These are phyloP conservation scores for Acromyrmex charruanus DNA, from an alignment of 1,140 invertebrate genomes.

Conservation along the genomic window DNA sequence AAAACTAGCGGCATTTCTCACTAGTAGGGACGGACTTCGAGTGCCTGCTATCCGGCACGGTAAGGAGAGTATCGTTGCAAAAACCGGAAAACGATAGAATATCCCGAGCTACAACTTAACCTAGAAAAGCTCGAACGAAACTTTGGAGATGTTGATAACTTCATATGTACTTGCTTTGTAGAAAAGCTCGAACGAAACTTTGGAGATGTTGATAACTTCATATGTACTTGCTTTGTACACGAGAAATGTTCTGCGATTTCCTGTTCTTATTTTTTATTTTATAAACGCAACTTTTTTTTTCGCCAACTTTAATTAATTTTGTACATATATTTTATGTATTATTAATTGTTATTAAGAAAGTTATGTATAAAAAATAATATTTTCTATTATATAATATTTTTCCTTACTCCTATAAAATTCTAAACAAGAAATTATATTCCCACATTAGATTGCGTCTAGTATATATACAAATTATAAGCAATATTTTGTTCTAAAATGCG, in stretches of 20 bases:
- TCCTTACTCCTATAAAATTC: background rate
- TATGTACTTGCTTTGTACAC: conserved; percentile 71
- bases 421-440: background rate
- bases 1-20: conserved; percentile 86
- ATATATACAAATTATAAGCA: conserved; percentile 15
- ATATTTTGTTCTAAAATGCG: conserved; percentile 15
- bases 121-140: conserved; percentile 81
- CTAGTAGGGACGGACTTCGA: conserved; percentile 71
- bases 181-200: conserved; percentile 82
- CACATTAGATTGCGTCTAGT: background rate
- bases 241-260: conserved; percentile 56
- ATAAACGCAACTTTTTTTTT: background rate
- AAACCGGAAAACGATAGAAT: conserved; percentile 84
- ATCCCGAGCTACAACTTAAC: conserved; percentile 78
- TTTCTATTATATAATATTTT: background rate
- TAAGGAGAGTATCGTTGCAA: conserved; percentile 70
- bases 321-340: background rate
- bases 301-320: background rate
- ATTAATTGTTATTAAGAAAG: background rate
- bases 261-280: background rate
- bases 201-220: conserved; percentile 81
- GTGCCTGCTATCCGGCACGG: conserved; percentile 55
- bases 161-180: conserved; percentile 74
- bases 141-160: conserved; percentile 82
- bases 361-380: background rate